phyloP scores from a whole-genome alignment of 1,140 invertebrate species.

The Pissodes strobi region DNA sequence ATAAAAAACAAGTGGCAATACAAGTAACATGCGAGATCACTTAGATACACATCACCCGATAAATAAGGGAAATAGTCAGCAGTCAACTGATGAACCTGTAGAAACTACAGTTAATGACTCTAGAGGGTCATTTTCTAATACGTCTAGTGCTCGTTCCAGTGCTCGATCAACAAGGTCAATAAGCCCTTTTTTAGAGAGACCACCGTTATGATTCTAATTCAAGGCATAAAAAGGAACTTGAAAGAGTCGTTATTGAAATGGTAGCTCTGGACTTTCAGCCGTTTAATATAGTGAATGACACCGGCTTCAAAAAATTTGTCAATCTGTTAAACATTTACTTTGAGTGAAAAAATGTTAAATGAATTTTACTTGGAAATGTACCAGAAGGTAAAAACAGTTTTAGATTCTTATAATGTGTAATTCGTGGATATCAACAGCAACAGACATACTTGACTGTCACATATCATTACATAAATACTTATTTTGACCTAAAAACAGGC shows the following conservation, averaged over 20 bases:
- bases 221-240: too few species aligned
- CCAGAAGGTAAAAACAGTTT: constrained; percentile 5
- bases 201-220: too few species aligned
- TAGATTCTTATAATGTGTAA: constrained; percentile 13
- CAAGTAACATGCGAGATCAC: not conserved
- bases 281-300: constrained; percentile 43
- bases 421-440: constrained; percentile 15
- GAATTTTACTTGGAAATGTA: too few species aligned
- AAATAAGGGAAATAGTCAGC: too few species aligned
- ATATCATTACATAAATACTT: too few species aligned
- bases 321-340: constrained; percentile 32
- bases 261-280: too few species aligned
- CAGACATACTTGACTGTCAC: constrained; percentile 29
- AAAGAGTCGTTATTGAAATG: constrained; percentile 39
- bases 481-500: constrained; percentile 15
- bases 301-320: constrained; percentile 37
- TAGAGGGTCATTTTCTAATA: not conserved
- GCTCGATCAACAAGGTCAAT: not conserved
- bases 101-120: too few species aligned
- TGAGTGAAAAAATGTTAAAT: too few species aligned
- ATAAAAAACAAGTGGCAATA: too few species aligned
- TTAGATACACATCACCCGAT: too few species aligned
- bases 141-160: too few species aligned
- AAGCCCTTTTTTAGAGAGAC: not conserved
- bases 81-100: too few species aligned